Evolutionary conservation across 1,140 invertebrate genomes (phyloP).

Genomic region (Drosophila pallidifrons): DNA sequence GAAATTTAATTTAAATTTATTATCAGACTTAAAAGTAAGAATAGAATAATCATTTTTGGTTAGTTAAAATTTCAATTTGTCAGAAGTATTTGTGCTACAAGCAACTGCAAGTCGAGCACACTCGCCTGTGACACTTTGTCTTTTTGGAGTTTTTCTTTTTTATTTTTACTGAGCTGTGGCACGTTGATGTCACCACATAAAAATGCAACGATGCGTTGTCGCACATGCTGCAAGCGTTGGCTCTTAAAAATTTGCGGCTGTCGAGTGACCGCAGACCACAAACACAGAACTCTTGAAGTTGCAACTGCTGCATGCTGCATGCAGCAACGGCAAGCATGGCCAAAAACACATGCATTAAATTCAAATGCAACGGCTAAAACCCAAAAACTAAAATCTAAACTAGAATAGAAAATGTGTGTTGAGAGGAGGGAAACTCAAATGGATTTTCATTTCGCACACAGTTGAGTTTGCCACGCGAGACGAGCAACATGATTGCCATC

Average conservation of each 20-base stretch:
- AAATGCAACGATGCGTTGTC: conserved; percentile 60
- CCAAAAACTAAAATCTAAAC: conserved; percentile 13
- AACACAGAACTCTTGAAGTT: conserved; percentile 45
- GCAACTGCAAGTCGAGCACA: conserved; percentile 7
- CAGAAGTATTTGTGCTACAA: background rate
- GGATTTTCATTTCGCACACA: conserved; percentile 36
- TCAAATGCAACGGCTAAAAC: conserved; percentile 18
- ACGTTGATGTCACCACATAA: conserved; percentile 62
- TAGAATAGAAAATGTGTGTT: background rate
- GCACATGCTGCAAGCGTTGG: conserved; percentile 54
- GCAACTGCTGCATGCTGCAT: background rate
- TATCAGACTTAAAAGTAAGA: background rate
- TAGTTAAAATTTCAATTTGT: background rate
- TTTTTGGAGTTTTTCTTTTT: conserved; percentile 3
- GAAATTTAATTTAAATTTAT: too few relatives aligned
- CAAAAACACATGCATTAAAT: conserved; percentile 41
- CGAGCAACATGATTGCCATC: conserved; percentile 80
- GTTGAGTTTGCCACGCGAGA: conserved; percentile 77
- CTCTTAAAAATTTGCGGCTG: conserved; percentile 57
- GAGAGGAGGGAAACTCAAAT: conserved; percentile 4
- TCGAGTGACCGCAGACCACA: conserved; percentile 56
- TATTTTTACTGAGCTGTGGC: conserved; percentile 42
- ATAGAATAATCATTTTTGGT: background rate
- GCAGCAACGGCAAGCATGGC: background rate
- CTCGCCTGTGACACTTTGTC: background rate